Percentiles rank a stretch among this genome's conserved stretches.
Conservation (phyloP, 2,113 vertebrate genomes). For the Rhegmatorhina hoffmannsi region DNA sequence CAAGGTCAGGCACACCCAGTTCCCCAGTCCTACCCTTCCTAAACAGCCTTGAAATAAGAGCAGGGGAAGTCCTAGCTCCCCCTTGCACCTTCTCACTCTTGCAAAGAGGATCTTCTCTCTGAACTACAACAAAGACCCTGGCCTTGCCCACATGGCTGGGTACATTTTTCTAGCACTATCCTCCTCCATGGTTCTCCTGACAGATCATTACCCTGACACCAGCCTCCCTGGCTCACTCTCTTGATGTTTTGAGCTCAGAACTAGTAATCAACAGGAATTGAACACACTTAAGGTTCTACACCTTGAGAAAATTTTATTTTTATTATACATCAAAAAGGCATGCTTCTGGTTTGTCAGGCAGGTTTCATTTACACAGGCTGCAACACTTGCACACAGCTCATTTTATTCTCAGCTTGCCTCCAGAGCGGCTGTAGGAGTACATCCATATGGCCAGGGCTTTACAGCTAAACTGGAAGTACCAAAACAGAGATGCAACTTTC, state of each 20-base stretch:
- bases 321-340: conserved; percentile 47
- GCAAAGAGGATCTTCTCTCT: neutral
- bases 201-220: neutral
- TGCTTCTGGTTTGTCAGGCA: conserved; percentile 58
- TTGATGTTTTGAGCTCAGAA: neutral
- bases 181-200: neutral
- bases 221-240: neutral
- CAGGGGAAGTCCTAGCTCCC: neutral
- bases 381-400: conserved; percentile 46
- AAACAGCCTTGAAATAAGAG: neutral
- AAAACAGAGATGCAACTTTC: conserved; percentile 51
- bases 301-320: conserved; percentile 58
- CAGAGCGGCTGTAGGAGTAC: conserved; percentile 55
- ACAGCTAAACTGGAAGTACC: conserved; percentile 44
- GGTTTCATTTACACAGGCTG: conserved; percentile 52
- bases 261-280: conserved; percentile 11
- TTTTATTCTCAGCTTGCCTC: conserved; percentile 69
- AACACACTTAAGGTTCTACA: neutral
- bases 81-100: neutral
- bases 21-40: neutral
- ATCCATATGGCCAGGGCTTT: conserved; percentile 39
- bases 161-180: neutral
- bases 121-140: neutral
- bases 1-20: neutral
- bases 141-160: neutral